A percentile compares a stretch with the other conserved stretches of the same genome.
phyloP scores from a whole-genome alignment of 2,888 invertebrate species.

The Caradrina kadenii region DNA sequence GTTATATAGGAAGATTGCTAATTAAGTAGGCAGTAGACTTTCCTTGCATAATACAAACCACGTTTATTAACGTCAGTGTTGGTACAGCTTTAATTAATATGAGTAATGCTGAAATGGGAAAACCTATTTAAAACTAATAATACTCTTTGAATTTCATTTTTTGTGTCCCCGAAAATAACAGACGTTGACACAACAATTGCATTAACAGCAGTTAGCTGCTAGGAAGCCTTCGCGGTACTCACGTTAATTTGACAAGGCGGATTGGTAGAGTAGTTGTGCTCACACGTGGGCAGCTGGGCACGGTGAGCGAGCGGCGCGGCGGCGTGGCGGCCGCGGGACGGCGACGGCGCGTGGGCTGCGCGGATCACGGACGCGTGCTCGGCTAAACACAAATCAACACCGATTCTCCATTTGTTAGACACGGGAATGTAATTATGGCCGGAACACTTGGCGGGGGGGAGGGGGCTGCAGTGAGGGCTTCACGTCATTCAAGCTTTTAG shows the following conservation, averaged over 20 bases:
- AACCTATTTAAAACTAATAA: slow-evolving; percentile 4
- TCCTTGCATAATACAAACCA: neutral
- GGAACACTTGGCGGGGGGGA: slow-evolving; percentile 85
- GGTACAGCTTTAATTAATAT: slow-evolving; percentile 2
- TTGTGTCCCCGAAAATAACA: slow-evolving; percentile 13
- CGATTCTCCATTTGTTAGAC: slow-evolving; percentile 92
- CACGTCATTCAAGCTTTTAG: slow-evolving; percentile 89
- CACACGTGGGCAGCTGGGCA: slow-evolving; percentile 37
- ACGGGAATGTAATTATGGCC: slow-evolving; percentile 91
- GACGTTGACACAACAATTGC: slow-evolving; percentile 33
- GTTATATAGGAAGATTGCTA: slow-evolving; percentile 3
- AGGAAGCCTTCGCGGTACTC: slow-evolving; percentile 27
- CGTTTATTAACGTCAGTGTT: neutral
- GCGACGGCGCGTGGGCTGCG: slow-evolving; percentile 65
- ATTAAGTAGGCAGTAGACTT: neutral
- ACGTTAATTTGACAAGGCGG: slow-evolving; percentile 50
- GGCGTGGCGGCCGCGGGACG: slow-evolving; percentile 46
- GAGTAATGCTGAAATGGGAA: neutral
- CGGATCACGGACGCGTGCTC: slow-evolving; percentile 81
- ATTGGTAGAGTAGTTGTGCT: slow-evolving; percentile 30
- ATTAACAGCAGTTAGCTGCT: slow-evolving; percentile 32
- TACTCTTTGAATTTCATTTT: slow-evolving; percentile 21
- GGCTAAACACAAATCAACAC: slow-evolving; percentile 91
- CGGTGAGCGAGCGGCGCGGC: slow-evolving; percentile 16
- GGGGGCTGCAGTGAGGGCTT: slow-evolving; percentile 69